Evolutionary conservation across 2,797 vertebrate genomes (phyloP), one percentile per base, ranked within the genome.

Genomic region (Hydrophis major): DNA sequence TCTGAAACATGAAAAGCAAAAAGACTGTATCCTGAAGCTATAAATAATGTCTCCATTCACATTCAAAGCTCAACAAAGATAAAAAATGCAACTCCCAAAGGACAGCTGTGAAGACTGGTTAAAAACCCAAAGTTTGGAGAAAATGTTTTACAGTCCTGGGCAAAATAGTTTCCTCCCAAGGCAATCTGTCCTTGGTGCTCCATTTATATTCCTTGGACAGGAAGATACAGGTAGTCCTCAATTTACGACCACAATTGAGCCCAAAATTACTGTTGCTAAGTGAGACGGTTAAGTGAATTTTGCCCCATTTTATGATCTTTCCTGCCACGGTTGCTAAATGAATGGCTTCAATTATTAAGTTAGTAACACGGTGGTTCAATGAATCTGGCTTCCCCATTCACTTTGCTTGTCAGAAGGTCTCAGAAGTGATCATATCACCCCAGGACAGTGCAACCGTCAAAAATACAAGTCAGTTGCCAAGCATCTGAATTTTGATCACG

Each of bases 1-100:
- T 88, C 92, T 93, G 86, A 53, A 93, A 90, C 86, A 93, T 61
- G 89, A 91, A 93, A 93, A 93, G 60, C 63, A 60, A 93, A 93
- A 60, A 47, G 63, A 78, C 74, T 78, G 88, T 91, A 91, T 91
- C 90, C 86, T 37, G 28, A 28, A 69, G 92, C 89, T 93, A 93
- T 91, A 93, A 93, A 93, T 93, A 91, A 91, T 56, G n/a, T 25
- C 86, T 90, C 60, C 61, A 87, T 91, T 91, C 78, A 87, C 61
- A 74, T 91, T 78, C 20, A 74, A 88, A 90, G 63, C 87, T 61
- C 28, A 53, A 66, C 86, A 55, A 20, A 27, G 63, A 90, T 53
- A 88, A 88, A 93, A 42, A 88, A 47, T 13, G 42, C 42, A 88
- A 28, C 7, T 87, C 89, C 87, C 32, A 63, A 89, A 89, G 53